Evolutionary conservation across 2,888 invertebrate species (phyloP).

Genomic region (Drosophila monieri): DNA sequence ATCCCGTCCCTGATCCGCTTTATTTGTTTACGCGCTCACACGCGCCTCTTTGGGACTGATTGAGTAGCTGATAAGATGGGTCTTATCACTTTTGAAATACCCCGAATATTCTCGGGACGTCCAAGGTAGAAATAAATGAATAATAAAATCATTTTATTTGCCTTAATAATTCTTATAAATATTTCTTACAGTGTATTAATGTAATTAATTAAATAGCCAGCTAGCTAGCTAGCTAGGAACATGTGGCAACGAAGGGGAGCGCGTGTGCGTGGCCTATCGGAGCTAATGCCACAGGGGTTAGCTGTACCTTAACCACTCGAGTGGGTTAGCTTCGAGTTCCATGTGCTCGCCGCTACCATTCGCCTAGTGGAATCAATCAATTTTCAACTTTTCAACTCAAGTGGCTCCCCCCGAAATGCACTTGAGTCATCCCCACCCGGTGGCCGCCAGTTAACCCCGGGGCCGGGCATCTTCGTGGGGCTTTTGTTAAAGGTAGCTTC

Average conservation of each 20-base stretch:
- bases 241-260: conserved; percentile 20
- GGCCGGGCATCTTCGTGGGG: conserved; percentile 55
- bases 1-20: conserved; percentile 33
- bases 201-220: conserved; percentile 26
- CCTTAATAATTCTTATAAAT: background rate
- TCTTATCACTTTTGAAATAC: conserved; percentile 26
- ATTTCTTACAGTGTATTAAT: conserved; percentile 2
- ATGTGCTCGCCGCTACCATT: conserved; percentile 17
- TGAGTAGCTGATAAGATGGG: conserved; percentile 21
- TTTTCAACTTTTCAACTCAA: conserved; percentile 49
- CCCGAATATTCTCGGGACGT: conserved; percentile 17
- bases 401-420: conserved; percentile 37
- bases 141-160: background rate
- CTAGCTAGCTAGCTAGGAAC: conserved; percentile 12
- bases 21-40: conserved; percentile 37
- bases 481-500: conserved; percentile 73
- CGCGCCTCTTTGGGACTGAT: conserved; percentile 35
- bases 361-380: conserved; percentile 52
- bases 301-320: conserved; percentile 36
- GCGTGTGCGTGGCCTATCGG: conserved; percentile 56
- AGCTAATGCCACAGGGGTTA: conserved; percentile 35
- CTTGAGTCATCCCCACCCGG: conserved; percentile 60
- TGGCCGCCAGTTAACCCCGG: conserved; percentile 32
- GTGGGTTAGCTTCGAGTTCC: conserved; percentile 26
- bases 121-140: conserved; percentile 16